phyloP scores from a whole-genome alignment of 92 coral and sea anemone species.

The Porites rus region DNA sequence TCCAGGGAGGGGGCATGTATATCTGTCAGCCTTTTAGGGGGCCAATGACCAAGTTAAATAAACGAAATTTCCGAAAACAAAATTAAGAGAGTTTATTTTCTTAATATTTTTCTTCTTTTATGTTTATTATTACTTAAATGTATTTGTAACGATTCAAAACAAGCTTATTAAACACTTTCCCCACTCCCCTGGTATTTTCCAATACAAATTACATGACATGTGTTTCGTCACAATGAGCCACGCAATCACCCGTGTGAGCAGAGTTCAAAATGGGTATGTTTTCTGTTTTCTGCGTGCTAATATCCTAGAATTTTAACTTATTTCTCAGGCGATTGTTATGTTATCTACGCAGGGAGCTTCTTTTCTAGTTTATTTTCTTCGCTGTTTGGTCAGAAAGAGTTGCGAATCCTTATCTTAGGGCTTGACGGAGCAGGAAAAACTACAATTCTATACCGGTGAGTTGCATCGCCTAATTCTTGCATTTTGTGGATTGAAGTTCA shows the following conservation, averaged over 20 bases:
- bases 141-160: neutral
- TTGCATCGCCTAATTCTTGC: neutral
- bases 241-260: conserved; percentile 40
- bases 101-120: neutral
- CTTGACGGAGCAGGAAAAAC: conserved; percentile 99
- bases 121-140: no score
- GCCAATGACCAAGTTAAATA: no score
- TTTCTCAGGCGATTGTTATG: conserved; percentile 20
- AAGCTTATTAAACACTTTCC: neutral
- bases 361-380: conserved; percentile 95
- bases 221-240: conserved; percentile 16
- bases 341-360: conserved; percentile 78
- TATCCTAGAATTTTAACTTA: neutral
- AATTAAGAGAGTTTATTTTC: no score
- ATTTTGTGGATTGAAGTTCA: neutral
- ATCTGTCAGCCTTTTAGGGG: neutral
- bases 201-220: neutral
- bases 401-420: conserved; percentile 91
- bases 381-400: conserved; percentile 95
- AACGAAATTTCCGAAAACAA: no score
- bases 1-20: neutral
- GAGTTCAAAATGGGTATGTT: conserved; percentile 35
- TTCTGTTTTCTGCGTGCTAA: neutral
- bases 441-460: conserved; percentile 90
- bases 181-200: neutral